These are phyloP conservation scores for Eublepharis macularius DNA, from an alignment of 2,113 vertebrate species.

Conservation along the genomic window DNA sequence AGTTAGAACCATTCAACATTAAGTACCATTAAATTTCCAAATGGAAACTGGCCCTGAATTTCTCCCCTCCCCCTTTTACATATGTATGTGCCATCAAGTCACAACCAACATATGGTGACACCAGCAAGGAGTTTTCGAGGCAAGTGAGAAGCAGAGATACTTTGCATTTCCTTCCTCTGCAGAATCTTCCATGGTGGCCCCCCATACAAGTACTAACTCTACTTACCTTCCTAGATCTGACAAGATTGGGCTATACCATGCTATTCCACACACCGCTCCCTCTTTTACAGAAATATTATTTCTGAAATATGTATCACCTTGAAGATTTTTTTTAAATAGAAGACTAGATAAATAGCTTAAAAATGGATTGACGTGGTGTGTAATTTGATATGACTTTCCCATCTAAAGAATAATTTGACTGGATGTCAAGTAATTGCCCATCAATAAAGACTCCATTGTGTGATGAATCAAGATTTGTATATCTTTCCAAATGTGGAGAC, in stretches of 20 bases:
- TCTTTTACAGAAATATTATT: neutral
- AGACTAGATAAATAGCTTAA: neutral
- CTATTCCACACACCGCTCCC: too few relatives aligned
- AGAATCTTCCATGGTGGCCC: too few relatives aligned
- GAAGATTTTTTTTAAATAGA: neutral
- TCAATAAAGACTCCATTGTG: fast-evolving
- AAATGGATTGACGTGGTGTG: neutral
- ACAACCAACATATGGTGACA: too few relatives aligned
- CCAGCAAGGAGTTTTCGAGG: too few relatives aligned
- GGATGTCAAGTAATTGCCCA: fast-evolving
- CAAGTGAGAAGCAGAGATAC: too few relatives aligned
- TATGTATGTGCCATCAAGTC: too few relatives aligned
- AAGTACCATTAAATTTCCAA: neutral
- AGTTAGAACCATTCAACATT: neutral
- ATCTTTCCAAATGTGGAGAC: neutral
- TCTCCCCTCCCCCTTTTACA: too few relatives aligned
- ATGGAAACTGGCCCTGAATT: neutral
- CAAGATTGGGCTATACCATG: too few relatives aligned
- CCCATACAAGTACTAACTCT: too few relatives aligned
- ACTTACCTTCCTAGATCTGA: too few relatives aligned
- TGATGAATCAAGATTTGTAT: neutral
- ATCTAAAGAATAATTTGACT: conserved; percentile 1
- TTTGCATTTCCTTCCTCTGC: too few relatives aligned
- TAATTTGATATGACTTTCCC: neutral
- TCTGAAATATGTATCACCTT: neutral